These are phyloP conservation scores for Cephalopachus bancanus DNA, from an alignment of 2,797 vertebrate species.

Conservation along the genomic window DNA sequence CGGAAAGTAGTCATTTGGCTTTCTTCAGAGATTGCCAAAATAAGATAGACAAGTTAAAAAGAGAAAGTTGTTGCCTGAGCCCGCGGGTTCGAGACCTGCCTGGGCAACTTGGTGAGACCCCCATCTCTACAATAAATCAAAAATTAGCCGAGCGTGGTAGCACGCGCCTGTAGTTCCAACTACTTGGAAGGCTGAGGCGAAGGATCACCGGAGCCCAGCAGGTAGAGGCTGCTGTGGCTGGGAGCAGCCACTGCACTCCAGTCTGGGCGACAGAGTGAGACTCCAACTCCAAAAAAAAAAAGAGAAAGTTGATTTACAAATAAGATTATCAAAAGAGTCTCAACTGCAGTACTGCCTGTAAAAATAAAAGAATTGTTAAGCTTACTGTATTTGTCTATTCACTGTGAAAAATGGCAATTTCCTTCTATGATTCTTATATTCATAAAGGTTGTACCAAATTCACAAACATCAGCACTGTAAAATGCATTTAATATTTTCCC, in stretches of 20 bases:
- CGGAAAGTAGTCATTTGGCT: neutral
- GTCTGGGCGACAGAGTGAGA: too few species aligned
- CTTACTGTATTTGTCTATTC: neutral
- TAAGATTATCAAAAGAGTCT: neutral
- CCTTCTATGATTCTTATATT: neutral
- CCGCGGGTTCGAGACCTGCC: too few species aligned
- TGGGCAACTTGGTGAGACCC: too few species aligned
- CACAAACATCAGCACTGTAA: neutral
- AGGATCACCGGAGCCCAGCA: too few species aligned
- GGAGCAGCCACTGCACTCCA: too few species aligned
- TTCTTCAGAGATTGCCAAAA: neutral
- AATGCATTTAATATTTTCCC: neutral
- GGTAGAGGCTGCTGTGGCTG: too few species aligned
- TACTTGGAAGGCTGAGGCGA: too few species aligned
- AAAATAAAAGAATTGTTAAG: neutral
- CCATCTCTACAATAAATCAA: too few species aligned
- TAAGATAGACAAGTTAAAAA: neutral
- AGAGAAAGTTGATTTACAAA: neutral
- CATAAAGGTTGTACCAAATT: neutral
- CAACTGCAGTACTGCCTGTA: neutral
- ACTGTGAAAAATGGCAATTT: neutral
- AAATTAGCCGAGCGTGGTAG: too few species aligned
- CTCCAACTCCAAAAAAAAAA: too few species aligned
- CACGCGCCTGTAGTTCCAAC: too few species aligned
- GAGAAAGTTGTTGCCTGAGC: too few species aligned